These are phyloP conservation scores for Eriosoma lanigerum DNA, from an alignment of 1,140 invertebrate genomes.

Conservation along the genomic window DNA sequence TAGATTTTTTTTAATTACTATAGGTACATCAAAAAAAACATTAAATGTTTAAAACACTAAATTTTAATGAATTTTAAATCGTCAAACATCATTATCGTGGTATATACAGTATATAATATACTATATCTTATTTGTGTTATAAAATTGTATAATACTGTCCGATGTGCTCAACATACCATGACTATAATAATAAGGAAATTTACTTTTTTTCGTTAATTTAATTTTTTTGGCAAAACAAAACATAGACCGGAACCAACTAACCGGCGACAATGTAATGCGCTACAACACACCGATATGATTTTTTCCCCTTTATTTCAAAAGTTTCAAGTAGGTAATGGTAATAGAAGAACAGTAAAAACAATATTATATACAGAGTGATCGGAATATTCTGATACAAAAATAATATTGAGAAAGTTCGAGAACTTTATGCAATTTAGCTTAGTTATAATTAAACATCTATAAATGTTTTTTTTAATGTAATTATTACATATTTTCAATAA, in stretches of 20 bases:
- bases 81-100: no score
- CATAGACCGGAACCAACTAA: not conserved
- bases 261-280: not conserved
- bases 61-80: no score
- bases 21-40: no score
- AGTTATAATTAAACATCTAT: not conserved
- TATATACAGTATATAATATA: no score
- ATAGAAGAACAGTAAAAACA: not conserved
- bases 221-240: not conserved
- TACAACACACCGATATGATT: not conserved
- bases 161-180: no score
- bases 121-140: no score
- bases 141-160: no score
- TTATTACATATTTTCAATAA: no score
- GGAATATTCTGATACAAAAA: not conserved
- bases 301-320: not conserved
- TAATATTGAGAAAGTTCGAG: not conserved
- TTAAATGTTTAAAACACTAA: no score
- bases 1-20: no score
- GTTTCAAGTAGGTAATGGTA: not conserved
- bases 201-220: no score
- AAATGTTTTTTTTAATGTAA: not conserved
- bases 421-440: not conserved
- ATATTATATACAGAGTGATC: not conserved
- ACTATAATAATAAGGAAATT: no score